Conservation (phyloP, 2,797 vertebrate species). For the Anableps anableps region DNA sequence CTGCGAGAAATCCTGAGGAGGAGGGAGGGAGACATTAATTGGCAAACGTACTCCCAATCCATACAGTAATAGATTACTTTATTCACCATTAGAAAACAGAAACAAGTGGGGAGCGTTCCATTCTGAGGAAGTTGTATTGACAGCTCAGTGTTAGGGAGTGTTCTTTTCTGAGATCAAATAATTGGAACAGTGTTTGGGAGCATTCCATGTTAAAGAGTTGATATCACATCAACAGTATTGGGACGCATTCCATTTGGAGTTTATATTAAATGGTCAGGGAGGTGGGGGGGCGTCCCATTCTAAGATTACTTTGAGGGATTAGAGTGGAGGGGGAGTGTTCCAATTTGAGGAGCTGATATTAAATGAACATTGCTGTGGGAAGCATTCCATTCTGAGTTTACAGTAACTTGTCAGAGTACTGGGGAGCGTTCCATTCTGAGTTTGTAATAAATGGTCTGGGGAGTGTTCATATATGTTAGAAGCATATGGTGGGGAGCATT, state of each 20-base stretch:
- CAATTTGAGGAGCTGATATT: neutral
- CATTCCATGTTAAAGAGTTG: neutral
- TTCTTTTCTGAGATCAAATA: neutral
- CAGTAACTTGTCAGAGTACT: neutral
- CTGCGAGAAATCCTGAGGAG: slow-evolving; percentile 74
- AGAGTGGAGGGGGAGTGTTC: neutral
- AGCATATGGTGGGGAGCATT: too few species aligned
- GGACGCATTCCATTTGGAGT: neutral
- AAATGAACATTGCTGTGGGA: neutral
- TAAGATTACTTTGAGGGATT: too few species aligned
- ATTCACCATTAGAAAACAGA: neutral
- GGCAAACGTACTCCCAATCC: neutral
- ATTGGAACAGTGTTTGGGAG: neutral
- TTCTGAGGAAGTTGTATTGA: too few species aligned
- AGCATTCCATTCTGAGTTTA: neutral
- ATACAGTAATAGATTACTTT: neutral
- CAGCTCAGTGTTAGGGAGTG: too few species aligned
- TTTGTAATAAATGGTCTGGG: too few species aligned
- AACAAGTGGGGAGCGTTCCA: neutral
- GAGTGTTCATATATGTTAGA: too few species aligned
- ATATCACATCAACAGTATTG: neutral
- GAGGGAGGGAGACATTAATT: neutral
- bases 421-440: too few species aligned
- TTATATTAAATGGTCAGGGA: neutral
- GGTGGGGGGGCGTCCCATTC: too few species aligned